phyloP scores from a whole-genome alignment of 2,888 invertebrate genomes.

The Agonopterix heracliana region DNA sequence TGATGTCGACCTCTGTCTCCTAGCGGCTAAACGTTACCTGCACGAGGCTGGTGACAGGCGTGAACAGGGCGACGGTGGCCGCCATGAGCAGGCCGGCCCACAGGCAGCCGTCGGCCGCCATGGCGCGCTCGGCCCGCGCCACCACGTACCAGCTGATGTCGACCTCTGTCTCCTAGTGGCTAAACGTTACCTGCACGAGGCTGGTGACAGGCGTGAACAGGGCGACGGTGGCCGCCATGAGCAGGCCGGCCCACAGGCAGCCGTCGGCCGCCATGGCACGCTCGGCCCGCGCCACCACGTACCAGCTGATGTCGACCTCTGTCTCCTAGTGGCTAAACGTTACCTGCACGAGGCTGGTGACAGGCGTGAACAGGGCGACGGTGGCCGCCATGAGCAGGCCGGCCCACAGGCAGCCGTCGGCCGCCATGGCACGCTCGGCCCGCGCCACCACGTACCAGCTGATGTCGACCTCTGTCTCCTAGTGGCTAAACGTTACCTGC shows the following conservation, averaged over 20 bases:
- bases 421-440: constrained; percentile 80
- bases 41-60: constrained; percentile 48
- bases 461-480: constrained; percentile 81
- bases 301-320: too few species aligned
- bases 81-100: constrained; percentile 59
- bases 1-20: constrained; percentile 81
- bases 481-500: constrained; percentile 38
- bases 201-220: too few species aligned
- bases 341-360: too few species aligned
- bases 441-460: constrained; percentile 95
- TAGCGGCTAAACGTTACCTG: constrained; percentile 38
- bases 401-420: constrained; percentile 55
- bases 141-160: constrained; percentile 97
- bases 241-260: constrained; percentile 94
- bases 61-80: constrained; percentile 47
- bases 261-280: constrained; percentile 94
- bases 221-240: too few species aligned
- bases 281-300: constrained; percentile 95
- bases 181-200: too few species aligned
- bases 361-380: too few species aligned
- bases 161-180: too few species aligned
- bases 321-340: too few species aligned
- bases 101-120: constrained; percentile 56
- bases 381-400: constrained; percentile 52
- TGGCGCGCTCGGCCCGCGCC: constrained; percentile 85